These are phyloP conservation scores for Tachina grossa DNA, from an alignment of 2,888 invertebrate genomes.

Conservation along the genomic window DNA sequence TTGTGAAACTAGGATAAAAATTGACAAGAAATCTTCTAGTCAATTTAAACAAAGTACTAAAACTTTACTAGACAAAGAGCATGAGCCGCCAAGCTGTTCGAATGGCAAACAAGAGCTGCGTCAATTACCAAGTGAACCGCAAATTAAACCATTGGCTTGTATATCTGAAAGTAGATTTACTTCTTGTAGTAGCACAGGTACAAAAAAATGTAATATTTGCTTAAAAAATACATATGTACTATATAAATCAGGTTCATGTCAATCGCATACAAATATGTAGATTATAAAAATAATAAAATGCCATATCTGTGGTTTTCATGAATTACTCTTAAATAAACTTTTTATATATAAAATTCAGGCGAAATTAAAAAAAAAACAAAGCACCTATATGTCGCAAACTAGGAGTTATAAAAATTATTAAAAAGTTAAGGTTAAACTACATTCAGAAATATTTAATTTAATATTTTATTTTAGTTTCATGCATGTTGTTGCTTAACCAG, in stretches of 20 bases:
- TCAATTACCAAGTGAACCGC: conserved; percentile 21
- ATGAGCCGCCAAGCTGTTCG: conserved; percentile 13
- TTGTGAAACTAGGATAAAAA: conserved; percentile 72
- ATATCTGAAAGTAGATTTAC: conserved; percentile 38
- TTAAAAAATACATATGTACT: neutral
- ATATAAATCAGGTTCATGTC: neutral
- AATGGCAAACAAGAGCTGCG: neutral
- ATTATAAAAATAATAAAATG: neutral
- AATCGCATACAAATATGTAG: neutral
- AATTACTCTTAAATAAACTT: too few relatives aligned
- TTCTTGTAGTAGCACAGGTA: conserved; percentile 72
- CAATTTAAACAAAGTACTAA: conserved; percentile 68
- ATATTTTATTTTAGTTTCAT: too few relatives aligned
- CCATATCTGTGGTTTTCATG: too few relatives aligned
- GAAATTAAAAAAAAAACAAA: too few relatives aligned
- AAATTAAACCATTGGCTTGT: conserved; percentile 22
- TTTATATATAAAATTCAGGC: too few relatives aligned
- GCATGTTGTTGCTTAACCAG: too few relatives aligned
- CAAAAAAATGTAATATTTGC: conserved; percentile 9
- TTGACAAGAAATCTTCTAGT: conserved; percentile 61
- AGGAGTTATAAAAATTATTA: too few relatives aligned
- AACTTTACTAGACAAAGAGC: conserved; percentile 37
- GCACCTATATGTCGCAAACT: too few relatives aligned
- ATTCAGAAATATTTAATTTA: too few relatives aligned
- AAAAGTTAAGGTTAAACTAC: too few relatives aligned